Evolutionary conservation across 1,140 invertebrate species (phyloP).

Genomic region (Drosophila subobscura): DNA sequence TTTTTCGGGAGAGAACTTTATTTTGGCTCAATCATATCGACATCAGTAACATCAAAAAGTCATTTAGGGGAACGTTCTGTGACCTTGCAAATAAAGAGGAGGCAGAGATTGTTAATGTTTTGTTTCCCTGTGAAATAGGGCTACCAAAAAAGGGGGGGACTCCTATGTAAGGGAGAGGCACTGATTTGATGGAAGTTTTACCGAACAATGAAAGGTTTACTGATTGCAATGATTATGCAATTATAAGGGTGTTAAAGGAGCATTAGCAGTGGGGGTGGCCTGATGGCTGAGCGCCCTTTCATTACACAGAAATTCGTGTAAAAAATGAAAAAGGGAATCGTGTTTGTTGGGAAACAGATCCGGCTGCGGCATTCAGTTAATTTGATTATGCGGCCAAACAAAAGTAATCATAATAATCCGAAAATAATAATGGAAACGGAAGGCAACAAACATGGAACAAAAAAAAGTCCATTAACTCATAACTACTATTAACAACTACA

Average conservation of each 20-base stretch:
- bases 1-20: slow-evolving; percentile 33
- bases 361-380: slow-evolving; percentile 60
- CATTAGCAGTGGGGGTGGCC: slow-evolving; percentile 16
- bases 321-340: slow-evolving; percentile 30
- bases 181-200: no score
- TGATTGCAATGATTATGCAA: slow-evolving; percentile 52
- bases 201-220: not conserved
- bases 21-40: slow-evolving; percentile 53
- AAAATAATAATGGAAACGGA: slow-evolving; percentile 70
- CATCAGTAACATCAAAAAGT: slow-evolving; percentile 73
- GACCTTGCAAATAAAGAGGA: no score
- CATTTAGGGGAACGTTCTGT: slow-evolving; percentile 44
- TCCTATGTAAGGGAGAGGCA: no score
- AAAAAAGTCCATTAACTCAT: slow-evolving; percentile 78
- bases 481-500: slow-evolving; percentile 79
- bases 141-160: not conserved
- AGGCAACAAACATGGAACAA: slow-evolving; percentile 58
- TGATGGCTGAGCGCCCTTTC: no score
- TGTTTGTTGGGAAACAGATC: slow-evolving; percentile 37
- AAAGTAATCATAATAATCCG: slow-evolving; percentile 78
- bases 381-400: slow-evolving; percentile 76
- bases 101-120: slow-evolving; percentile 11
- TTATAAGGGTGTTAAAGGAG: slow-evolving; percentile 37
- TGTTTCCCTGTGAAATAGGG: not conserved
- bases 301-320: slow-evolving; percentile 8